Conservation (phyloP, 2,888 invertebrate species). For the Drosophila kanekoi region DNA sequence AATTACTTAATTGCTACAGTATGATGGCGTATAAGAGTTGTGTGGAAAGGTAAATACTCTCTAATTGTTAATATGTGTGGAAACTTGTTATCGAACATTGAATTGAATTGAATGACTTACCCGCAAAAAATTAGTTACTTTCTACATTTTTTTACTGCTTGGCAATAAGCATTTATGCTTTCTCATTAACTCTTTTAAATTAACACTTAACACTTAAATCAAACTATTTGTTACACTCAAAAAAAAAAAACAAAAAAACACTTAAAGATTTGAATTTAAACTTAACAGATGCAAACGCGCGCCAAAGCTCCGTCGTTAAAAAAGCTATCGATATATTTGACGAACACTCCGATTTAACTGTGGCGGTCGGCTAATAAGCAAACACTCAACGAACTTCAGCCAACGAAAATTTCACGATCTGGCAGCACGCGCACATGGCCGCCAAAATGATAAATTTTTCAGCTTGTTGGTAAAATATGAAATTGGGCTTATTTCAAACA, state of each 20-base stretch:
- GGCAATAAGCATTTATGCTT: no score
- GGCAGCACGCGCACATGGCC: not conserved
- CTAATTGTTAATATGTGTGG: not conserved
- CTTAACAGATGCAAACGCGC: constrained; percentile 4
- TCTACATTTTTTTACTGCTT: no score
- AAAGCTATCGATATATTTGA: not conserved
- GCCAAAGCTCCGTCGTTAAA: not conserved
- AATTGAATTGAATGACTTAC: no score
- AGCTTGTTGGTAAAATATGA: not conserved
- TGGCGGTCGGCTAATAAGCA: constrained; percentile 29
- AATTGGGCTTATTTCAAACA: not conserved
- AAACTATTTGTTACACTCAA: no score
- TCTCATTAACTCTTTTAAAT: no score
- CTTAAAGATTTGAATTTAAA: constrained; percentile 8
- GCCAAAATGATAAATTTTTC: not conserved
- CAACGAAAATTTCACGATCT: not conserved
- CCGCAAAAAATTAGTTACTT: no score
- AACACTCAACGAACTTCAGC: constrained; percentile 2
- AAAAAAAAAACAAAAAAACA: not conserved
- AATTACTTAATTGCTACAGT: constrained; percentile 6
- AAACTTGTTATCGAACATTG: no score
- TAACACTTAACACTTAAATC: no score
- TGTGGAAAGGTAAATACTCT: not conserved
- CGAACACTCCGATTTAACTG: not conserved
- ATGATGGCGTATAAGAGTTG: not conserved